Base-by-base conservation (phyloP, 53 echinoderm and acorn worm species). In the Henricia sp. region DNA sequence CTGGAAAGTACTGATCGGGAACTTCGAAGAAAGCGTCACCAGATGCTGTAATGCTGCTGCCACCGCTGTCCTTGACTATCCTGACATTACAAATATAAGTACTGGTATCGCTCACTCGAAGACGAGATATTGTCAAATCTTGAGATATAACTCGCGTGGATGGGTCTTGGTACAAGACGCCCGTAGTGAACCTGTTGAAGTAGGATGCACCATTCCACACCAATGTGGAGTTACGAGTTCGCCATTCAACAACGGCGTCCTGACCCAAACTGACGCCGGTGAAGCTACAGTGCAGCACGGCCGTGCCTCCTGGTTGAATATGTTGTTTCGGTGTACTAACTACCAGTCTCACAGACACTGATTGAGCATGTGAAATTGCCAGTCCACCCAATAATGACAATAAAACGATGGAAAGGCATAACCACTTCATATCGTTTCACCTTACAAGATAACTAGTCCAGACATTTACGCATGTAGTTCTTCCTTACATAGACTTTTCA, bases 141-240 rank as follows among this genome's bases (percentile, higher is more conserved):
- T 80, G 80, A 8, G 80, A 44, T 17, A 80, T 39, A 8, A 63
- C 64, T 3, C 64, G 63, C 19, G 63, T 17, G 16, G 0, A 35
- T 4, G 62, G 63, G 11, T 80, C 64, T 17, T 35, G 20, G 1
- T 39, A 9, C 63, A 80, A 46, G 4, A n/a, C 9, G 44, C 65
- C 30, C 10, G 39, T 48, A 6, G 2, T 36, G 63, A 52, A 60
- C 1, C 16, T 62, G 32, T 48, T 62, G 38, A 32, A 19, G 50
- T 64, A 80, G 3, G 80, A 63, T 6, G 33, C 44, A 1, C 80
- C 80, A 13, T 80, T 48, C 80, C 80, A 80, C 0, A 80, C 37
- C 20, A 80, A 38, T 1, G 80, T 80, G 46, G 44, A 39, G 21
- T 48, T 48, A 16, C 63, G 48, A n/a, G 32, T 64, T 35, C 80